Evolutionary conservation across 2,113 vertebrate genomes (phyloP), one percentile per base, ranked within the genome.

Genomic region (Bagarius yarrelli): DNA sequence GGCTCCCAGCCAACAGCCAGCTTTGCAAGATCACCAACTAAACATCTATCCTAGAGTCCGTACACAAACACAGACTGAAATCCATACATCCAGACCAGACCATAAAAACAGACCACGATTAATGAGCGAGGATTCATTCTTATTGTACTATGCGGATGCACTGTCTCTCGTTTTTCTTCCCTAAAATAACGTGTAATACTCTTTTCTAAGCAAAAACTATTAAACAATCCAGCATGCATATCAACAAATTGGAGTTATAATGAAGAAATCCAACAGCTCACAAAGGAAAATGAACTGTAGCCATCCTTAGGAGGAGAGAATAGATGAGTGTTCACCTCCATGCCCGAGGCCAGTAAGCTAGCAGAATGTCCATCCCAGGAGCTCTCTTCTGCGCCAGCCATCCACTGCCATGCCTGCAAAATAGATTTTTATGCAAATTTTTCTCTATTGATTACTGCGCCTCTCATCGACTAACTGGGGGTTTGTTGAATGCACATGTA

Each of bases 1-100:
- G 95, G 95, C 95, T 93, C 92, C 93, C 91, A 94, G 97, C 96
- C 96, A 96, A 83, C 94, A 93, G 93, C 95, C 85, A 85, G 93
- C 94, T 89, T 93, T 94, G 73, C 84, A 59, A 88, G 88, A 93
- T 93, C 92, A 90, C 89, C 90, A 89, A 87, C 88, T 81, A 82
- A 81, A 84, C 82, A 56, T 64, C 69, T 44, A 52, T 23, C 63
- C 63, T 57, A 30, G n/a, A 52, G 73, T 40, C 57, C 81, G 86
- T 69, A 23, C 40, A 47, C 52, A 21, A 36, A 56, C 77, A 67
- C 50, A 56, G 32, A 57, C 23, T 64, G 34, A 67, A 69, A 36
- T 23, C 56, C 23, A 14, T 61, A 32, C 67, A 79, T 55, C 27
- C 70, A 55, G 50, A 34, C 27, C 36, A 76, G 30, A 23, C n/a